These are phyloP conservation scores for Drosophila eugracilis DNA, from an alignment of 1,140 invertebrate genomes.

Conservation along the genomic window DNA sequence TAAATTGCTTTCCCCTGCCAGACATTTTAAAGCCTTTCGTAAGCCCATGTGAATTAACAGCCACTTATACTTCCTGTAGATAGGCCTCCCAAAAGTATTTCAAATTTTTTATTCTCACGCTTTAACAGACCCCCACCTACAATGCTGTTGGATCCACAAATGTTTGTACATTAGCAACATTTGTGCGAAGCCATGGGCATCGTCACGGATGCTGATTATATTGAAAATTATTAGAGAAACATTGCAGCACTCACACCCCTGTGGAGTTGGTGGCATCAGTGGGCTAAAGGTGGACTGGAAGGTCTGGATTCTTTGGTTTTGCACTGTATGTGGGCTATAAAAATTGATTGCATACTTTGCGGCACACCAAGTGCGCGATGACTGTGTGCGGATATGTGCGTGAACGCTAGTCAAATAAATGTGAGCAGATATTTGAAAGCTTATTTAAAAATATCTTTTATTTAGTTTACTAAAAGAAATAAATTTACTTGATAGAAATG, in stretches of 20 bases:
- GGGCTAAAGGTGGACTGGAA: neutral
- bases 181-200: conserved; percentile 55
- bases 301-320: neutral
- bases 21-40: neutral
- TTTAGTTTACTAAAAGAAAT: too few species aligned
- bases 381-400: conserved; percentile 11
- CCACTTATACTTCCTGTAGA: too few species aligned
- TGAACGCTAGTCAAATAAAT: neutral
- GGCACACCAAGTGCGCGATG: conserved; percentile 55
- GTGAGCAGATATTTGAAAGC: neutral
- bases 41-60: conserved; percentile 65
- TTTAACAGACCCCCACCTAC: conserved; percentile 18
- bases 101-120: conserved; percentile 50
- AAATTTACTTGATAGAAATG: neutral
- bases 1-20: too few species aligned
- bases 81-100: conserved; percentile 38
- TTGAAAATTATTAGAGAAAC: conserved; percentile 80
- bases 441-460: neutral
- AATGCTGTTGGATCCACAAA: conserved; percentile 48
- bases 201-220: conserved; percentile 79
- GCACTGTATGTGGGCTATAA: conserved; percentile 69
- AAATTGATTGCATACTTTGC: conserved; percentile 79
- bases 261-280: conserved; percentile 12
- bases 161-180: conserved; percentile 80
- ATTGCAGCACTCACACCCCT: conserved; percentile 52